Evolutionary conservation across 2,888 invertebrate species (phyloP), one percentile per base, ranked within the genome.

Genomic region (Meghimatium bilineatum): DNA sequence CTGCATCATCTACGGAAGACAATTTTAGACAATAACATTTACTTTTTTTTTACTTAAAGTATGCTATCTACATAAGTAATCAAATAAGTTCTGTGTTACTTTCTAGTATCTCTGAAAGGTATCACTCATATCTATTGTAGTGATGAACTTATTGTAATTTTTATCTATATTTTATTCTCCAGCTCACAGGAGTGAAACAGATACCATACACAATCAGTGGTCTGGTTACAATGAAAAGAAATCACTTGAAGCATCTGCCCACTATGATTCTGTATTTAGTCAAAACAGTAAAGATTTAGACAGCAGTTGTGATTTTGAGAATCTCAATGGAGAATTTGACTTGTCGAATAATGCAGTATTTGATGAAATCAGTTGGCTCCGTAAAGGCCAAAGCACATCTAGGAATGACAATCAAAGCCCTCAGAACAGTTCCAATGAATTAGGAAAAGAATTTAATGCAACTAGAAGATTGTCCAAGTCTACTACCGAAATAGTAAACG

Each of bases 331-430:
- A 26, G 60, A 60, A 26, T 29, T 14, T 34, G 60, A 77, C 49
- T 63, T 36, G 76, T 77, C 76, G 1, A 77, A 77, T 60, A 77
- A 77, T 77, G 76, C 76, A 77, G 52, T 52, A 49, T 14, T 56
- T 5, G 20, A 3, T 63, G 63, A 23, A 17, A 12, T 0, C 14
- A 60, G 36, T 14, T 14, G 10, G 36, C 0, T 36, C 26, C 38
- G 26, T 60, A 32, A 60, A 77, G 17, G 26, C 0, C 3, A 14
- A 1, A 10, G n/a, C 36, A 60, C 1, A 20, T 38, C 60, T 60
- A 77, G 63, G 63, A 29, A n/a, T 74, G 32, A 23, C 32, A 49
- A 12, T 14, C 44, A 72, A 44, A 72, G 44, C n/a, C 38, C 0
- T 66, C 29, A 29, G 1, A 44, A 26, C 23, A 32, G 32, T 52